Conservation (phyloP, 2,888 invertebrate genomes). For the Anoplius nigerrimus region DNA sequence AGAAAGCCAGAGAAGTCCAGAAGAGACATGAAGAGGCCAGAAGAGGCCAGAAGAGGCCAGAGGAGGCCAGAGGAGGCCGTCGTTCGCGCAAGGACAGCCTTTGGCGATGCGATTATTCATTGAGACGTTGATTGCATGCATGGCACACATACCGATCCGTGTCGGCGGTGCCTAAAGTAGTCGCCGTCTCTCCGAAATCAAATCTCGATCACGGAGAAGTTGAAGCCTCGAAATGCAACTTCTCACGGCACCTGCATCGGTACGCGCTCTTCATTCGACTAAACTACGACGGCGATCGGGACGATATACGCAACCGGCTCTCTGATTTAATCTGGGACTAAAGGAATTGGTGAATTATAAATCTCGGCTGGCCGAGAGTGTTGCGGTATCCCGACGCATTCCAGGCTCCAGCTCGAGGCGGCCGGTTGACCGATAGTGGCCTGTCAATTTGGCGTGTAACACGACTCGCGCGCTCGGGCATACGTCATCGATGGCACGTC, state of each 20-base stretch:
- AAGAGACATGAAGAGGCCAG: background rate
- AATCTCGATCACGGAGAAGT: constrained; percentile 1
- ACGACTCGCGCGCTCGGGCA: constrained; percentile 25
- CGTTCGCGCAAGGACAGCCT: constrained; percentile 25
- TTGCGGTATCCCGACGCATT: constrained; percentile 14
- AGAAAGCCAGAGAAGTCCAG: too few species aligned
- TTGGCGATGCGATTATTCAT: constrained; percentile 52
- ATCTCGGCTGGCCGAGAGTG: constrained; percentile 22
- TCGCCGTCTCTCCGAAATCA: constrained; percentile 16
- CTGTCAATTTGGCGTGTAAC: constrained; percentile 37
- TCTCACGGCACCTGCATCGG: too few species aligned
- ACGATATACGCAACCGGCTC: constrained; percentile 6
- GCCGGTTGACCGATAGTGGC: constrained; percentile 32
- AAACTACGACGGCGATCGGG: background rate
- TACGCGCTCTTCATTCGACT: too few species aligned
- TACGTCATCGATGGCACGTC: constrained; percentile 21
- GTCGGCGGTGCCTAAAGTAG: constrained; percentile 14
- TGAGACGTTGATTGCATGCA: constrained; percentile 54
- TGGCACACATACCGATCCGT: constrained; percentile 45
- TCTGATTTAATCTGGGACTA: constrained; percentile 29
- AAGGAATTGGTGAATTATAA: constrained; percentile 23
- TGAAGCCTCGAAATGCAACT: too few species aligned
- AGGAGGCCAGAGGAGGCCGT: background rate
- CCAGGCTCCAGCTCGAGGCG: constrained; percentile 13
- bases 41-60: too few species aligned